Base-by-base conservation (phyloP, 1,140 invertebrate species). In the Pogonognathellus flavescens region DNA sequence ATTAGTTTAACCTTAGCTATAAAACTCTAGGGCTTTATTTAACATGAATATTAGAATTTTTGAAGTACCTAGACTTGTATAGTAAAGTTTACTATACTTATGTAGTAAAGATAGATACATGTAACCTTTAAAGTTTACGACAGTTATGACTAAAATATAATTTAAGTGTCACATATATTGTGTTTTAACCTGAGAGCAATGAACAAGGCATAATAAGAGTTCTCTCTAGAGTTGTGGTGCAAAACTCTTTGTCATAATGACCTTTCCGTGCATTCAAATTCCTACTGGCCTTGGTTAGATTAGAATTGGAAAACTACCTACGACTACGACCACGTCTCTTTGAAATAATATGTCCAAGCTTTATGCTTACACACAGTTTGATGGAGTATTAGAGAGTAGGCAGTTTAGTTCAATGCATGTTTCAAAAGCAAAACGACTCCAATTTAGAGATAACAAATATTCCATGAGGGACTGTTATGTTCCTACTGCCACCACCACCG, bases 201-300 rank as follows among this genome's bases (percentile, higher is more conserved):
- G 70, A 11, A 76, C 49, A 76, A 41, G 49, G 41, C 16, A 76
- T 41, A 76, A 49, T 31, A n/a, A n/a, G n/a, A n/a, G n/a, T 57
- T 57, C 2, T 41, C 31, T 41, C 31, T 41, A 41, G 31, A 57
- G 53, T n/a, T 14, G n/a, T 57, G 41, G 41, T 49, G 70, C 49
- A 76, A 76, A 76, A 25, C 70, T 50, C 41, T 66, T 76, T 76
- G 25, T 50, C 70, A 25, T 50, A 76, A 50, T 76, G 70, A 76
- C 70, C 70, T 76, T 76, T 76, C 70, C 70, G 70, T 76, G 70
- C 70, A 76, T 76, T 76, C 31, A 76, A 76, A 76, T 76, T 76
- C 70, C n/a, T n/a, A n/a, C n/a, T 31, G 70, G 41, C 70, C 70
- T 76, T 31, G 70, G 62, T 66, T 66, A 66, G 62, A 66, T 66